phyloP scores from a whole-genome alignment of 2,888 invertebrate species.

The Pardosa pseudoannulata region DNA sequence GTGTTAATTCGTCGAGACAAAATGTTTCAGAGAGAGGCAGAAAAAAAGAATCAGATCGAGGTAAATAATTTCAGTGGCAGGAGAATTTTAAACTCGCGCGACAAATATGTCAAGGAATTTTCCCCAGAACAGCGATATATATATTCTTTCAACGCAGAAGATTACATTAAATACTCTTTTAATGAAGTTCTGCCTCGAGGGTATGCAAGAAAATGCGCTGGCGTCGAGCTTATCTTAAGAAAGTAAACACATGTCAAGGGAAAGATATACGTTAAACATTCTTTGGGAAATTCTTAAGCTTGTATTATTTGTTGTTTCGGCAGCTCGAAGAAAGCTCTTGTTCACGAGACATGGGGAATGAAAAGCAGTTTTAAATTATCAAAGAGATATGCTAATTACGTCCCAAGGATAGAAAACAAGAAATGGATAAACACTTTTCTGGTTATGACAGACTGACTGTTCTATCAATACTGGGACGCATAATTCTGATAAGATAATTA shows the following conservation, averaged over 20 bases:
- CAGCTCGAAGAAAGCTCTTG: too few species aligned
- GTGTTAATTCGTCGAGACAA: not conserved
- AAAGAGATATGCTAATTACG: not conserved
- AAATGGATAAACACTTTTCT: not conserved
- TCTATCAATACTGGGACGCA: too few species aligned
- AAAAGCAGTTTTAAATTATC: too few species aligned
- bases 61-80: not conserved
- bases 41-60: not conserved
- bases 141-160: not conserved
- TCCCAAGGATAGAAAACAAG: not conserved
- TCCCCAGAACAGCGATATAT: not conserved
- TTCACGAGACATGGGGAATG: too few species aligned
- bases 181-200: not conserved
- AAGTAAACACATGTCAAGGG: slow-evolving; percentile 17
- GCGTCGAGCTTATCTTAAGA: slow-evolving; percentile 7
- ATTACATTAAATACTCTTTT: slow-evolving; percentile 5
- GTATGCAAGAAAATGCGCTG: not conserved
- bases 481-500: too few species aligned
- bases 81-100: not conserved
- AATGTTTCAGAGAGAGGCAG: too few species aligned
- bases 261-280: not conserved
- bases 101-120: not conserved
- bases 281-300: not conserved
- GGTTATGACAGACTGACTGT: not conserved
- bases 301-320: not conserved